phyloP scores from a whole-genome alignment of 2,113 vertebrate species.

The Salminus brasiliensis region DNA sequence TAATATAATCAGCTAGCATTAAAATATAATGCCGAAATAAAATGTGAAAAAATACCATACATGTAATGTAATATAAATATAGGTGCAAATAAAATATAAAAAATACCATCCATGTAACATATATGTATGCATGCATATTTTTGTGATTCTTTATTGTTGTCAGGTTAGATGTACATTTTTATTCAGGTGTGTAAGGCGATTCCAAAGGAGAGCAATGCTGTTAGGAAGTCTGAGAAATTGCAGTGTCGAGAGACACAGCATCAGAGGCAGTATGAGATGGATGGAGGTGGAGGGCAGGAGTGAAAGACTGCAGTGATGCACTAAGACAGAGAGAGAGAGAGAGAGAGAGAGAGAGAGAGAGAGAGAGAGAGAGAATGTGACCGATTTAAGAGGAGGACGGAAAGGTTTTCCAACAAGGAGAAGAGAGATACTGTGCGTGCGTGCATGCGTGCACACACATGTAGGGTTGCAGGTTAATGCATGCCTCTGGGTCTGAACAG shows the following conservation, averaged over 20 bases:
- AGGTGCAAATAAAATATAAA: too few species aligned
- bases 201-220: slow-evolving; percentile 49
- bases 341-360: too few species aligned
- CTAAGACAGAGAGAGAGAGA: background rate
- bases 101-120: too few species aligned
- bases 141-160: background rate
- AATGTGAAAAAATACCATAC: too few species aligned
- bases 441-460: slow-evolving; percentile 17
- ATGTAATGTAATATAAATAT: too few species aligned
- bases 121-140: background rate
- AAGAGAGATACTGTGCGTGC: background rate
- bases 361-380: too few species aligned
- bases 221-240: slow-evolving; percentile 43
- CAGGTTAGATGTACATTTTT: background rate
- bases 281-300: background rate
- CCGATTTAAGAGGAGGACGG: background rate
- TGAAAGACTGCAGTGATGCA: slow-evolving; percentile 41
- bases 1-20: too few species aligned
- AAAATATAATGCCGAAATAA: too few species aligned
- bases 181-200: background rate
- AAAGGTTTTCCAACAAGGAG: background rate
- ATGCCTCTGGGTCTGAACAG: slow-evolving; percentile 28
- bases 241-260: background rate
- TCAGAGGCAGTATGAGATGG: background rate
- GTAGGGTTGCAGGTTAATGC: slow-evolving; percentile 60